A percentile compares a stretch with the other conserved stretches of the same genome.
These are phyloP conservation scores for Siderastrea radians DNA, from an alignment of 92 coral and sea anemone species.

Conservation along the genomic window DNA sequence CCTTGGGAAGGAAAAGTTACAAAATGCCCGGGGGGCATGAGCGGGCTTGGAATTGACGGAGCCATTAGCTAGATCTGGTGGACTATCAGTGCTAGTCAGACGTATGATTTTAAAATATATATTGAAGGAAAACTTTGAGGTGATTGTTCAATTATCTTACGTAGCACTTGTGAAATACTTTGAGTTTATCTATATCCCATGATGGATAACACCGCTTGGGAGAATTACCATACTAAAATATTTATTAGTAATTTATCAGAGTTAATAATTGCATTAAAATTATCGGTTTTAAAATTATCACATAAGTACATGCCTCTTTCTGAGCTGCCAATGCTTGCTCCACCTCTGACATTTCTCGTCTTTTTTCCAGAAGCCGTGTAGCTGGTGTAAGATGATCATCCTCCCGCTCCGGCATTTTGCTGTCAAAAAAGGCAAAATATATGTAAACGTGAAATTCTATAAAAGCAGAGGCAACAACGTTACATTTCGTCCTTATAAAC, in stretches of 20 bases:
- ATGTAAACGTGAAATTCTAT: not conserved
- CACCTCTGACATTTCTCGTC: conserved; percentile 98
- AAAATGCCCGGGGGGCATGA: no score
- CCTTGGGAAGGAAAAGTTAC: no score
- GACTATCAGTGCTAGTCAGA: no score
- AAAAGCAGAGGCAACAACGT: not conserved
- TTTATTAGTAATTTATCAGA: not conserved
- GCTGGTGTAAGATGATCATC: conserved; percentile 99
- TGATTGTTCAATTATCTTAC: no score
- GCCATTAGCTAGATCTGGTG: no score
- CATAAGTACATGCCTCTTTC: conserved; percentile 79
- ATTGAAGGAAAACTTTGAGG: no score
- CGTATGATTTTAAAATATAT: no score
- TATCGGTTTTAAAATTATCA: no score
- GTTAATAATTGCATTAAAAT: not conserved
- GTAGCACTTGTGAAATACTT: no score
- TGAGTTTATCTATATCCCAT: no score
- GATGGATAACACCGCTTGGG: not conserved
- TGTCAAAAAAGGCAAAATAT: conserved; percentile 7
- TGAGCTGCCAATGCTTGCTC: conserved; percentile 99
- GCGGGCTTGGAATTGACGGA: no score
- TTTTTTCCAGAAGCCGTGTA: conserved; percentile 96
- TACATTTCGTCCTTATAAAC: not conserved
- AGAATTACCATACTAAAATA: not conserved
- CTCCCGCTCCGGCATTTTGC: conserved; percentile 99